phyloP scores from a whole-genome alignment of 2,888 invertebrate genomes.

The Chloromyia formosa region DNA sequence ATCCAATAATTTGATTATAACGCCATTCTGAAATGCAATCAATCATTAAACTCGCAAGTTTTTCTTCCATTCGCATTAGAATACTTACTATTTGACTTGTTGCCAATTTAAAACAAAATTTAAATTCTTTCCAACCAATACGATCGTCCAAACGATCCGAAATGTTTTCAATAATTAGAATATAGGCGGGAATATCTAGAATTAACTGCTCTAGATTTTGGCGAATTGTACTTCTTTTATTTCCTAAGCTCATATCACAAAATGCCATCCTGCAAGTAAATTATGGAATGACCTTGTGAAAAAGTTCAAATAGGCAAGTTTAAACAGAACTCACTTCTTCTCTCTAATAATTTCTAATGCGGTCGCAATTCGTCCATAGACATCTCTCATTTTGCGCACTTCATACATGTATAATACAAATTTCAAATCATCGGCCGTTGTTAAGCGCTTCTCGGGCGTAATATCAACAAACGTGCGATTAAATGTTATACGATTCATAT shows the following conservation, averaged over 20 bases:
- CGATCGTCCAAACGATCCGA: conserved; percentile 71
- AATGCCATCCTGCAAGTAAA: conserved; percentile 66
- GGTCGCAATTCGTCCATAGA: conserved; percentile 59
- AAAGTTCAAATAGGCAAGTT: not conserved
- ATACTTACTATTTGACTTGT: conserved; percentile 73
- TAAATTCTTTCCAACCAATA: conserved; percentile 70
- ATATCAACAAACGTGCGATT: conserved; percentile 52
- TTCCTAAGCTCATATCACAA: conserved; percentile 69
- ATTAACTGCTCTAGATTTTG: conserved; percentile 71
- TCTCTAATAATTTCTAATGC: conserved; percentile 59
- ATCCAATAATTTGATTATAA: conserved; percentile 65
- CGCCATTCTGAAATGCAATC: conserved; percentile 64
- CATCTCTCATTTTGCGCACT: conserved; percentile 61
- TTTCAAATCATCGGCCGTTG: conserved; percentile 58
- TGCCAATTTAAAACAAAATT: conserved; percentile 71
- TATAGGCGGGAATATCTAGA: conserved; percentile 71
- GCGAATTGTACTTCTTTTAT: conserved; percentile 70
- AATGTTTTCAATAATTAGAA: conserved; percentile 70
- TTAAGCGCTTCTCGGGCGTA: conserved; percentile 53
- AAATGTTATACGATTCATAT: conserved; percentile 40
- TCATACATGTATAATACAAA: conserved; percentile 62
- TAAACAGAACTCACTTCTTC: conserved; percentile 55
- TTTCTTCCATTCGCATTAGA: not conserved
- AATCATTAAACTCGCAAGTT: not conserved
- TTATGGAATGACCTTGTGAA: too few species aligned